Base-by-base conservation (phyloP, 2,888 invertebrate species). In the Epicampocera succincta region DNA sequence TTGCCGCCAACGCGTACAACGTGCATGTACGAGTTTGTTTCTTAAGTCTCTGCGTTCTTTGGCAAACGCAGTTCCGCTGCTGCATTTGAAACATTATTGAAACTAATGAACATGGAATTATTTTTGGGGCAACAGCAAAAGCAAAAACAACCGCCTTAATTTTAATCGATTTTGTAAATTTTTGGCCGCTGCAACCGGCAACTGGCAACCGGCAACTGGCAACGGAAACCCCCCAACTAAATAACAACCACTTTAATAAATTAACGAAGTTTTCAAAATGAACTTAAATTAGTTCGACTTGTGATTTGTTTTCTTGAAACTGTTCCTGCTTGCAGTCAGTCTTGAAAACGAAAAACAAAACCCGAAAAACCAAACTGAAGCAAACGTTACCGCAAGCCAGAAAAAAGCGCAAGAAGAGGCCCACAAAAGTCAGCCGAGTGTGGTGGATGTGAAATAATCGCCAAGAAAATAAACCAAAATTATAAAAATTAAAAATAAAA, bases 371-470 rank as follows among this genome's bases (percentile, higher is more conserved):
- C 66, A 82, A 82, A 82, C 74, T 82, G 69, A 72, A 76, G 72
- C 63, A 76, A 81, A 76, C 63, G 63, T 56, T 72, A 68, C 68
- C 76, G 72, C 80, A 68, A 73, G 72, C 54, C 60, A 52, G 15
- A 58, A 58, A 71, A 68, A 60, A 69, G 40, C 29, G n/a, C 60
- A 61, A 56, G 46, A 44, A 3, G 44, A 61, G 44, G 56, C 29
- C 50, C 50, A 40, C 19, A 75, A 69, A 77, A 74, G 4, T 69
- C 77, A 82, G 44, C 77, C 81, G 69, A 77, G 77, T 81, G 81
- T 82, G 74, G 77, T 82, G 73, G 77, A 78, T 78, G 74, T 74
- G 65, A 77, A 81, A 52, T 17, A 61, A 69, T 69, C 29, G 52
- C 9, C 2, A 54, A 65, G 42, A 33, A 52, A 33, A 46, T 9